Evolutionary conservation across 2,113 vertebrate genomes (phyloP).

Genomic region (Peucedramus taeniatus): DNA sequence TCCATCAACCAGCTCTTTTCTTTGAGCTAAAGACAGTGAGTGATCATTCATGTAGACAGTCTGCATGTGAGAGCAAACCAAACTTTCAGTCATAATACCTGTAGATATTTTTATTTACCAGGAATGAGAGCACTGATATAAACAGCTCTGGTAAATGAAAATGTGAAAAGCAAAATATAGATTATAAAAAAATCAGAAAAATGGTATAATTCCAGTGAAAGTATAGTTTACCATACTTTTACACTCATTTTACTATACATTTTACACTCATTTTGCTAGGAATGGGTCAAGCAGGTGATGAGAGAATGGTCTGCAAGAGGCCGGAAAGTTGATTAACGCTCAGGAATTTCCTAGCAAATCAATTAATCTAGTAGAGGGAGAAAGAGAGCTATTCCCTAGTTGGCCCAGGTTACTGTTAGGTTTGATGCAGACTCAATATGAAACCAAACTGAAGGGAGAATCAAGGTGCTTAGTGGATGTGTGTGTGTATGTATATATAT

Average conservation of each 20-base stretch:
- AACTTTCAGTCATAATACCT: neutral
- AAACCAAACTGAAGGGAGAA: neutral
- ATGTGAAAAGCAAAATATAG: neutral
- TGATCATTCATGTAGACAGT: neutral
- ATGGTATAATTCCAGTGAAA: neutral
- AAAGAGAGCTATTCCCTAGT: neutral
- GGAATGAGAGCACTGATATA: neutral
- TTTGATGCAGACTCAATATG: neutral
- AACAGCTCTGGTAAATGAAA: neutral
- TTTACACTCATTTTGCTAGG: neutral
- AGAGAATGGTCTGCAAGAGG: neutral
- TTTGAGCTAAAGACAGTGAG: neutral
- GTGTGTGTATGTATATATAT: too few species aligned
- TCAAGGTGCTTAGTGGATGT: neutral
- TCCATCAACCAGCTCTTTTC: neutral
- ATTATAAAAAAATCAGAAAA: neutral
- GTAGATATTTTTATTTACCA: neutral
- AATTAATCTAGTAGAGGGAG: neutral
- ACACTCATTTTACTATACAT: too few species aligned
- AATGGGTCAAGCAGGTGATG: neutral
- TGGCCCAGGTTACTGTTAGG: neutral
- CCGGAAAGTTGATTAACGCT: neutral
- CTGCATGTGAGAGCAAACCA: neutral
- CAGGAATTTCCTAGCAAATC: neutral
- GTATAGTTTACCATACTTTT: neutral